Evolutionary conservation across 2,113 vertebrate genomes (phyloP).

Genomic region (Aegithalos caudatus): DNA sequence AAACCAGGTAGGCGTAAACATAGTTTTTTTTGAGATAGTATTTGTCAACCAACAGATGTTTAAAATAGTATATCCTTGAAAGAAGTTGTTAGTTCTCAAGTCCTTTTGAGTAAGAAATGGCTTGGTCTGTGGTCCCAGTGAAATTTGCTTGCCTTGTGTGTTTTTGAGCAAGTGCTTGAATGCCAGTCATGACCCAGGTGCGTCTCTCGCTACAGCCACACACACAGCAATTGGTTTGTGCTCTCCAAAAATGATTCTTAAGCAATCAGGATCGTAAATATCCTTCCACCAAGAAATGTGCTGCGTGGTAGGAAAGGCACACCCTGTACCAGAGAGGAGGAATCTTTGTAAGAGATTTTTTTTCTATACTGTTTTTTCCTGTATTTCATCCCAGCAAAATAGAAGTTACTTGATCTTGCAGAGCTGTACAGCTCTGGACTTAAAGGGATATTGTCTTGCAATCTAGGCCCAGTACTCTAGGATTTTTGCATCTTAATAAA

Average conservation of each 20-base stretch:
- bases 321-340: background rate
- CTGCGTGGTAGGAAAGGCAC: background rate
- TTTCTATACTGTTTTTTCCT: constrained; percentile 56
- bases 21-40: constrained; percentile 58
- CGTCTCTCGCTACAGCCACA: background rate
- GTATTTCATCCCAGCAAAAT: background rate
- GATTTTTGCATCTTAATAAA: constrained; percentile 30
- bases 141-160: constrained; percentile 36
- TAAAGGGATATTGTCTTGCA: background rate
- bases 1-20: constrained; percentile 41
- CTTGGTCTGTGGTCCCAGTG: constrained; percentile 47
- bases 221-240: background rate
- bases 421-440: background rate
- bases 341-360: background rate
- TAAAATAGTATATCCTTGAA: constrained; percentile 62
- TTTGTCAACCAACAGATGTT: constrained; percentile 56
- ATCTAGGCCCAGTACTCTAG: background rate
- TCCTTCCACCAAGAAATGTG: background rate
- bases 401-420: background rate
- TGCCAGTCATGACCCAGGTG: background rate
- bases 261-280: background rate
- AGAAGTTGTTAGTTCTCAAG: constrained; percentile 72
- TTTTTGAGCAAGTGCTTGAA: constrained; percentile 25
- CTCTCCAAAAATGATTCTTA: background rate
- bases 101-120: constrained; percentile 42